Percentiles rank a stretch among this genome's conserved stretches.
These are phyloP conservation scores for Parauchenoglanis punctatus DNA, from an alignment of 2,797 vertebrate genomes.

Conservation along the genomic window DNA sequence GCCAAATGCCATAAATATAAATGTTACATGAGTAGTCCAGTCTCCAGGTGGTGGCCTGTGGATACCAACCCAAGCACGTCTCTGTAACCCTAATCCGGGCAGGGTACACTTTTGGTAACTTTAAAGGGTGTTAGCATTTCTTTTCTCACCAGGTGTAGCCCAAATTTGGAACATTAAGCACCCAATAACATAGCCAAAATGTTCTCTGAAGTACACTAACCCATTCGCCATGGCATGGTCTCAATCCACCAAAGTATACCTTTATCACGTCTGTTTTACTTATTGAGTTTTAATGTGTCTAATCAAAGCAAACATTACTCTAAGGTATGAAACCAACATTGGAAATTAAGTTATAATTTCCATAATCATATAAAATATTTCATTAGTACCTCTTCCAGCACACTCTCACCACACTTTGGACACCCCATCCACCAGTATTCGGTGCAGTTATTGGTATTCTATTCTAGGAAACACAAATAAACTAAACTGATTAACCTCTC, in stretches of 20 bases:
- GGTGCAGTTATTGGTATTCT: slow-evolving; percentile 1
- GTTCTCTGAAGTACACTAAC: background rate
- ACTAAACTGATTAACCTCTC: slow-evolving; percentile 6
- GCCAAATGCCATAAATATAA: no score
- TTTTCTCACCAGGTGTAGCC: no score
- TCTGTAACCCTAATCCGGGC: no score
- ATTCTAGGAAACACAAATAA: background rate
- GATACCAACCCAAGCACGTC: no score
- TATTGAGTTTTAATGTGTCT: slow-evolving; percentile 1
- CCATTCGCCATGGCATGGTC: background rate
- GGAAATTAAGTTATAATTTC: slow-evolving; percentile 9
- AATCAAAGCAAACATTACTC: slow-evolving; percentile 9
- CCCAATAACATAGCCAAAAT: background rate
- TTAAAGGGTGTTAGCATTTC: no score
- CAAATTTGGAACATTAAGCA: background rate
- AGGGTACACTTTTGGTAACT: no score
- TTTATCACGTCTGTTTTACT: background rate
- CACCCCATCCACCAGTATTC: background rate
- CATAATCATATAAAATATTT: slow-evolving; percentile 2
- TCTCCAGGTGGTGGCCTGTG: no score
- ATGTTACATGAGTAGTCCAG: no score
- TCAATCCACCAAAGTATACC: background rate
- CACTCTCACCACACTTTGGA: background rate
- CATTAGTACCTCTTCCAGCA: background rate
- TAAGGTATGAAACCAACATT: background rate